Evolutionary conservation across 2,888 invertebrate species (phyloP).

Genomic region (Sepioteuthis lessoniana): DNA sequence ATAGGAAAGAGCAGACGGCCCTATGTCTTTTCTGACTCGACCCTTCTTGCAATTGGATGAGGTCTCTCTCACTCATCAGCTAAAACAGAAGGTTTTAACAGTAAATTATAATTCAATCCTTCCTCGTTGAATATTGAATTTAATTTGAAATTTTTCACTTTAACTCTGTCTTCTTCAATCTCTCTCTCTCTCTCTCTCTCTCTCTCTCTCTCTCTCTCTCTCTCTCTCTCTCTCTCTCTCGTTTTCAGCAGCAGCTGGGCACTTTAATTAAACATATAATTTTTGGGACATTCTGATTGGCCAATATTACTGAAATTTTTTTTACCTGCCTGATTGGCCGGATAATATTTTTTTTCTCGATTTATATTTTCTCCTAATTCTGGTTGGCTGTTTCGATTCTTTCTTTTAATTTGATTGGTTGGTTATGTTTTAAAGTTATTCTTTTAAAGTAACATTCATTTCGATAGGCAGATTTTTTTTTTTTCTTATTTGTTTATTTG

Average conservation of each 20-base stretch:
- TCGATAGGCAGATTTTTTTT: background rate
- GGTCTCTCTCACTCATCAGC: background rate
- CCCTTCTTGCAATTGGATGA: background rate
- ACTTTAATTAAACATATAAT: background rate
- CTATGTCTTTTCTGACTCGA: background rate
- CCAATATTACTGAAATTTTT: background rate
- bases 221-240: background rate
- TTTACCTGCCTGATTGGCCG: background rate
- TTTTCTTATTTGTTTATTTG: background rate
- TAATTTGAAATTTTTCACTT: background rate
- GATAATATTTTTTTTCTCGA: background rate
- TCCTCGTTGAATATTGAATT: background rate
- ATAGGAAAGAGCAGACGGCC: background rate
- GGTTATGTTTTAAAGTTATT: background rate
- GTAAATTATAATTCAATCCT: slow-evolving; percentile 11
- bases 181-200: background rate
- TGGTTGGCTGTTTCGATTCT: background rate
- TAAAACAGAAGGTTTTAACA: background rate
- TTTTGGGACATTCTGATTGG: background rate
- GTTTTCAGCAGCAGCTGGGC: background rate
- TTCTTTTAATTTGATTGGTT: background rate
- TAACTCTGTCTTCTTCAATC: background rate
- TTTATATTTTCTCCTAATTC: background rate
- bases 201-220: background rate
- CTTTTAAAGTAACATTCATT: background rate